Evolutionary conservation across 2,888 invertebrate species (phyloP), one percentile per base, ranked within the genome.

Genomic region (Euproctis similis): DNA sequence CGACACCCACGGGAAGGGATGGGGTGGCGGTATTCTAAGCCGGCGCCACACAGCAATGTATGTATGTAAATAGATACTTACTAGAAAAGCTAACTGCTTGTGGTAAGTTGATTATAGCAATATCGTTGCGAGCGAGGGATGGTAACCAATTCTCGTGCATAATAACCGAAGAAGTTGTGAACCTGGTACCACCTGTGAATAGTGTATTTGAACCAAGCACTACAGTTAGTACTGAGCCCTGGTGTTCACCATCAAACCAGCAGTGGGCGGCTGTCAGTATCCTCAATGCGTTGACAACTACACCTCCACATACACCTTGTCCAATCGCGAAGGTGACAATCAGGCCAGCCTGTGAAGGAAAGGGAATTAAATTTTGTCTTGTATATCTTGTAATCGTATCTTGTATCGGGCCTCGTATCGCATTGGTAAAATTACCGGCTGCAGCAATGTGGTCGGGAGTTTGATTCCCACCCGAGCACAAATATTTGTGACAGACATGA

Each of bases 111-210:
- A 67, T 46, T 0, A 70, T 36, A 12, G 59, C 71, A n/a, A 71
- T 42, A 26, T 77, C 75, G 25, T 75, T 70, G 10, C 59, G 54
- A 18, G 39, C 37, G 2, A 46, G 22, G 1, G 1, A 0, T 0
- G 75, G 70, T 3, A 8, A 29, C 70, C 68, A 76, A 30, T 36
- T 46, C 2, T 52, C 43, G 28, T 77, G 76, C 36, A 47, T 38
- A 1, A 37, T 42, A 4, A 75, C 47, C 1, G 32, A 36, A 8
- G 41, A 56, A 1, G 62, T 53, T 0, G 36, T 17, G 0, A 60
- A 0, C 8, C 76, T 61, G n/a, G 39, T 47, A 7, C 75, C 75
- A 3, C 73, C 74, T 14, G 32, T 34, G 46, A 71, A 76, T 2
- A 76, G 40, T 0, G 35, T 31, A 6, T 34, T 23, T 4, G 71